Base-by-base conservation (phyloP, 2,888 invertebrate genomes). In the Azorinus chamasolen region DNA sequence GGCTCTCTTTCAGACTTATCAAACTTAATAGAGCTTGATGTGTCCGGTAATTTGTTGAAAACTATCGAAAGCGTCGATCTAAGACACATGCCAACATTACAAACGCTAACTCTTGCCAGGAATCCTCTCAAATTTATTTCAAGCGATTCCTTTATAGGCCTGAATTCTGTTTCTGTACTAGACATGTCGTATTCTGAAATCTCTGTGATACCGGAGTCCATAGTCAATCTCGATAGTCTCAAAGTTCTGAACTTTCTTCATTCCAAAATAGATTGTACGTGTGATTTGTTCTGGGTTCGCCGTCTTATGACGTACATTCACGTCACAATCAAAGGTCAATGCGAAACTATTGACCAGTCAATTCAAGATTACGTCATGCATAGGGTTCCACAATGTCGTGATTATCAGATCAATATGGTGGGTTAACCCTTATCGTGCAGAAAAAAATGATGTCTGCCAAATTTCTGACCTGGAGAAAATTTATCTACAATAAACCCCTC, bases 81-180 rank as follows among this genome's bases (percentile, higher is more conserved):
- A 14, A n/a, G 61, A 14, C 74, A 73, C 32, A 46, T 83, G 20
- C 8, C 43, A 8, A 41, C 68, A n/a, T 51, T 85, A 0, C 18
- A 27, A 16, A 77, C 62, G 8, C 12, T 85, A 2, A 65, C 71
- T 12, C 48, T 83, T 6, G 43, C 72, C 2, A 45, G 63, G 18
- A 85, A 80, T 50, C 85, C 85, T 6, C 22, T 85, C 18, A 68
- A 48, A 41, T 83, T 73, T 27, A 63, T 85, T 5, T 80, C 83
- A 2, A 22, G 48, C 0, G 62, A 63, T n/a, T 68, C 83, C 0
- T 76, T 85, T 39, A n/a, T 16, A 3, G 62, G 72, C 2, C 57
- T 83, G 20, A 2, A 16, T 1, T 41, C 54, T 0, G n/a, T 85
- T 16, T 24, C 45, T 10, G n/a, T 24, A 6, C 39, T 85, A 1